Evolutionary conservation across 2,888 invertebrate genomes (phyloP).

Genomic region (Nymphalis polychloros): DNA sequence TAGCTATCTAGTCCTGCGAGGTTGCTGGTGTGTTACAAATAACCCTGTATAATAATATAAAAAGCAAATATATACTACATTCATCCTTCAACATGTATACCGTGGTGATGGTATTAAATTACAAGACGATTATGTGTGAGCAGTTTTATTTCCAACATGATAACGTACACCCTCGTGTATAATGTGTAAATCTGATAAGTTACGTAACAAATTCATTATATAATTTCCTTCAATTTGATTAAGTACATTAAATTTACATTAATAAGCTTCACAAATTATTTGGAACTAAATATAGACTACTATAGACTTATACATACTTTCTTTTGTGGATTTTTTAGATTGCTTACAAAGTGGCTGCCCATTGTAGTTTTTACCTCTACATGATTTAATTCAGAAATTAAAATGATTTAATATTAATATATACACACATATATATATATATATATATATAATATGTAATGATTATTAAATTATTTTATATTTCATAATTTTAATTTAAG

Average conservation of each 20-base stretch:
- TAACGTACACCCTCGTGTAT: conserved; percentile 53
- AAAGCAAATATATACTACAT: too few species aligned
- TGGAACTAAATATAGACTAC: not conserved
- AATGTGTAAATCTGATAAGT: conserved; percentile 38
- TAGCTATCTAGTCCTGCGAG: too few species aligned
- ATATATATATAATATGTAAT: too few species aligned
- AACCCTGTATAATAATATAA: too few species aligned
- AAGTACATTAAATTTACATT: conserved; percentile 11
- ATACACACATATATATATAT: too few species aligned
- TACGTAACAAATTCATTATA: conserved; percentile 1
- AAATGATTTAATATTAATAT: too few species aligned
- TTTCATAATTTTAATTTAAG: too few species aligned
- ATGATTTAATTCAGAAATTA: too few species aligned
- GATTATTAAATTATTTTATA: too few species aligned
- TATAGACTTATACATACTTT: not conserved
- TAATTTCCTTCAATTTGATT: conserved; percentile 6
- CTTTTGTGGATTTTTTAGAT: conserved; percentile 3
- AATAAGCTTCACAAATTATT: not conserved
- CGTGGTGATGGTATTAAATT: conserved; percentile 16
- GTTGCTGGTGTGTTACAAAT: too few species aligned
- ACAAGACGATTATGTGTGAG: conserved; percentile 11
- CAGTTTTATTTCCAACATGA: conserved; percentile 64
- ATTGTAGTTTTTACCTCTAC: not conserved
- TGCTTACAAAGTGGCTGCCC: not conserved
- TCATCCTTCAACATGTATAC: too few species aligned